Evolutionary conservation across 2,113 vertebrate genomes (phyloP).

Genomic region (Hypomesus transpacificus): DNA sequence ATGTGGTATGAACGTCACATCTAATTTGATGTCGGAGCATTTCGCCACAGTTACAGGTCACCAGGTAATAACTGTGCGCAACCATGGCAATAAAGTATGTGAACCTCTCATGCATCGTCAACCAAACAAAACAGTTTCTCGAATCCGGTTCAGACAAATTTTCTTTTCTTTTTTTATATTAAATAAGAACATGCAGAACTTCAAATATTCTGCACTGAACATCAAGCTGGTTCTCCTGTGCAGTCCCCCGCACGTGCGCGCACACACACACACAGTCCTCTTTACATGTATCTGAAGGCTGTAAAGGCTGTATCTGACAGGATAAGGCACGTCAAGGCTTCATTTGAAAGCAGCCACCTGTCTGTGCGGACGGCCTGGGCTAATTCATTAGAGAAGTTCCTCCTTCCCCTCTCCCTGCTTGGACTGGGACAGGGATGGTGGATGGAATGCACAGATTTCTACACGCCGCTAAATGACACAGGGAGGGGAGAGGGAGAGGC

Average conservation of each 20-base stretch:
- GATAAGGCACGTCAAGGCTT: too few relatives aligned
- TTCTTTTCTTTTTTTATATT: constrained; percentile 23
- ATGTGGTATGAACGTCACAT: constrained; percentile 7
- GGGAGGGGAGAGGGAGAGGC: constrained; percentile 30
- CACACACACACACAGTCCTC: neutral
- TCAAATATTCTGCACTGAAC: too few relatives aligned
- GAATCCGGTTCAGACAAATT: neutral
- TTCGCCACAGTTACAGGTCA: neutral
- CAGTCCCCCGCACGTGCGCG: constrained; percentile 7
- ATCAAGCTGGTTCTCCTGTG: neutral
- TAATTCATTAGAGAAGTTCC: constrained; percentile 36
- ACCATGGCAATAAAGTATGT: neutral
- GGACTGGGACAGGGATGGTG: constrained; percentile 25
- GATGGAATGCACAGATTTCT: constrained; percentile 57
- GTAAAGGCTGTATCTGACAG: too few relatives aligned
- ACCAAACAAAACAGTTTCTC: neutral
- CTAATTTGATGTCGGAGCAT: neutral
- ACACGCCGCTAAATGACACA: constrained; percentile 39
- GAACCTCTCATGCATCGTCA: constrained; percentile 11
- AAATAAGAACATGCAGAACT: too few relatives aligned
- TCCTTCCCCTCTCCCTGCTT: constrained; percentile 22
- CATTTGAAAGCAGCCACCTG: constrained; percentile 55
- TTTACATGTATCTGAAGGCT: too few relatives aligned
- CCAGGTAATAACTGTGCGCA: neutral
- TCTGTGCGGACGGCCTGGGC: constrained; percentile 35